Evolutionary conservation across 2,888 invertebrate species (phyloP).

Genomic region (Elmis aenea): DNA sequence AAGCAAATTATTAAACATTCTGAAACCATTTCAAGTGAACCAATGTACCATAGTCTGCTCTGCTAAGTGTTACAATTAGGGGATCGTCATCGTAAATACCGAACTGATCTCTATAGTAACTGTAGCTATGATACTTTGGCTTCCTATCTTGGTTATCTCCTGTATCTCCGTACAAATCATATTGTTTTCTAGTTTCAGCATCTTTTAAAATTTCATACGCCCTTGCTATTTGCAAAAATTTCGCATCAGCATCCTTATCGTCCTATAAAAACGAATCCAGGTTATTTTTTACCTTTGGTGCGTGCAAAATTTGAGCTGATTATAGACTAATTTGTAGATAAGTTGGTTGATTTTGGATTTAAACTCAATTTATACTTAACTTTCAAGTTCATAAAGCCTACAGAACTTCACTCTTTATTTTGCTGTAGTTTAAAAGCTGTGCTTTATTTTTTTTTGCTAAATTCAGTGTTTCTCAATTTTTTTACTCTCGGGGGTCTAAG

Average conservation of each 20-base stretch:
- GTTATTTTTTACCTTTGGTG: no score
- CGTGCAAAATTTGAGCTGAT: no score
- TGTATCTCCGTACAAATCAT: constrained; percentile 74
- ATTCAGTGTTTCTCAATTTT: no score
- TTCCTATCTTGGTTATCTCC: constrained; percentile 55
- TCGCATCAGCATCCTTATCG: constrained; percentile 66
- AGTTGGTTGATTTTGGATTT: neutral
- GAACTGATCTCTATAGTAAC: constrained; percentile 74
- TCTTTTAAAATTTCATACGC: constrained; percentile 87
- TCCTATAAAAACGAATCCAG: constrained; percentile 51
- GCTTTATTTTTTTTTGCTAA: no score
- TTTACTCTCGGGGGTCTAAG: no score
- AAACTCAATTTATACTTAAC: no score
- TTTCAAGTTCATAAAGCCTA: no score
- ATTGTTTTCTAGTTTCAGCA: constrained; percentile 69
- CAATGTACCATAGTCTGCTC: constrained; percentile 67
- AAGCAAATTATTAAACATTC: no score
- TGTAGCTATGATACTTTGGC: constrained; percentile 71
- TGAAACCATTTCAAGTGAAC: neutral
- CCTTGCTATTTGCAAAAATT: constrained; percentile 72
- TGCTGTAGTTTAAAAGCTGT: no score
- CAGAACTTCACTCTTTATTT: no score
- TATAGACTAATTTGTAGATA: no score
- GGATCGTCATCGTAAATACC: constrained; percentile 84
- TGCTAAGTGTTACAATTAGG: constrained; percentile 71